Base-by-base conservation (phyloP, 2,797 vertebrate species). In the Furcifer pardalis region DNA sequence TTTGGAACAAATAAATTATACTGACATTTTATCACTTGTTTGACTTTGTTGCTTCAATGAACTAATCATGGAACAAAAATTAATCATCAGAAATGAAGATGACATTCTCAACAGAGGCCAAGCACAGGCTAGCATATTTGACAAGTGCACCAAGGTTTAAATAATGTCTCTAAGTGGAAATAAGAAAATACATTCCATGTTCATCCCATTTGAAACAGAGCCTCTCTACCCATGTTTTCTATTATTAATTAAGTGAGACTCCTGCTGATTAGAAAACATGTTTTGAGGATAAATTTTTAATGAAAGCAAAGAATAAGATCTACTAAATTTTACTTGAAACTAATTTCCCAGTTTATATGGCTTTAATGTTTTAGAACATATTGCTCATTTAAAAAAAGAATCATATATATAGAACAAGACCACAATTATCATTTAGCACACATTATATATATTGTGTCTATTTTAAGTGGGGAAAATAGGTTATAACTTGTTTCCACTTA, bases 211-310 rank as follows among this genome's bases (percentile, higher is more conserved):
- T 27, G 74, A 40, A 62, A 84, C 21, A 82, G 5, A 81, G 3
- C 78, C 91, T 87, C 63, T 87, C 63, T 77, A 59, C 68, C 35
- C 30, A 86, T 62, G 40, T 15, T 60, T 88, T 87, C 66, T 69
- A 25, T 81, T 89, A 79, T 56, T 88, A 84, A 84, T 86, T 77
- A 72, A 84, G 66, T 32, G 72, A 87, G 84, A 30, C 79, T 79
- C 82, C 5, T 84, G 86, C 84, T 90, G 84, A 89, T 37, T 85
- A 40, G 21, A 83, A 85, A 66, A 90, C 75, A 91, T 82, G 46
- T 79, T 89, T 87, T 87, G 76, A n/a, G 60, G 40, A 85, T 83
- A 37, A 15, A 87, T 91, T 91, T 86, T 90, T 91, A 88, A 90
- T 89, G 81, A 73, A 35, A 84, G 30, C 65, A 77, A 81, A 75